Conservation (phyloP, 2,797 vertebrate species). For the Neosilurus mollespiculum region DNA sequence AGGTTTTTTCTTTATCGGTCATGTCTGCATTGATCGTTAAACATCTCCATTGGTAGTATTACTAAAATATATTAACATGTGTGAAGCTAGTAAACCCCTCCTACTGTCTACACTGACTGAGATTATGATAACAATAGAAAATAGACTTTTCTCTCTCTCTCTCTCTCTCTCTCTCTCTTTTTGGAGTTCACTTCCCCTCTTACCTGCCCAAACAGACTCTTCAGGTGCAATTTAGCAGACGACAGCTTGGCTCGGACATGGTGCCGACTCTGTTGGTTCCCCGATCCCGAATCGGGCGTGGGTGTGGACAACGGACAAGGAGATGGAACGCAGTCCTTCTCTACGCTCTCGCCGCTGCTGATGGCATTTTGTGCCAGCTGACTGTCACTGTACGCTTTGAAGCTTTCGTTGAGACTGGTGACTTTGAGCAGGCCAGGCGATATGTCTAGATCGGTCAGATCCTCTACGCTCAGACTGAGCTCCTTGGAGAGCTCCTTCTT, state of each 20-base stretch:
- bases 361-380: conserved; percentile 65
- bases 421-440: conserved; percentile 57
- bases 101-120: too few species aligned
- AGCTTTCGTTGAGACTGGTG: conserved; percentile 63
- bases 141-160: neutral
- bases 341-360: conserved; percentile 56
- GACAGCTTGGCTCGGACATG: conserved; percentile 64
- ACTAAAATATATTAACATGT: neutral
- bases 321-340: conserved; percentile 44
- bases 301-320: conserved; percentile 44
- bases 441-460: conserved; percentile 58
- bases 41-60: neutral
- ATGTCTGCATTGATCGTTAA: neutral
- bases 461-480: conserved; percentile 68
- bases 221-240: conserved; percentile 77
- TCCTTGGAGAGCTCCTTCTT: conserved; percentile 60
- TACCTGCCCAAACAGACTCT: conserved; percentile 76
- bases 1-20: neutral
- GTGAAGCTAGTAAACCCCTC: neutral
- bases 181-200: neutral
- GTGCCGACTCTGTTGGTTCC: conserved; percentile 51
- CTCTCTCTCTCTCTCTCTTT: neutral
- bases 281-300: conserved; percentile 21
- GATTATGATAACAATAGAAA: too few species aligned
- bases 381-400: conserved; percentile 79